Conservation (phyloP, 2,888 invertebrate genomes). For the Sussaba pulchella region DNA sequence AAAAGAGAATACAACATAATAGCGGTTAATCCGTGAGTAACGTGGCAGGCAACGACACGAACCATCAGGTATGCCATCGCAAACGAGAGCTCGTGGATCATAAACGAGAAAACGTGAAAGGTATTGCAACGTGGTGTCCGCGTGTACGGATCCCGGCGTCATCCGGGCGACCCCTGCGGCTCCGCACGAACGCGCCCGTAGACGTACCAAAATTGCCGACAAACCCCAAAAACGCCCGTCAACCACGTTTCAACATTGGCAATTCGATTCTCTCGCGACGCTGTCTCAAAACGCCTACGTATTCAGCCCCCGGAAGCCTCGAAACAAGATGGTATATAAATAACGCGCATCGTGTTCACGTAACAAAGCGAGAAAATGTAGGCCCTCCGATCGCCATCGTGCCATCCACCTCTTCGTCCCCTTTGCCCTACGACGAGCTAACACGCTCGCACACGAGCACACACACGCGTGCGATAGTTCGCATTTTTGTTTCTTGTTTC, state of each 20-base stretch:
- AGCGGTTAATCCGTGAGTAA: neutral
- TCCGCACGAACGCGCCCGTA: neutral
- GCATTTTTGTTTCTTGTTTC: neutral
- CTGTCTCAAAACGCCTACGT: constrained; percentile 21
- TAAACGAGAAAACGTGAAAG: neutral
- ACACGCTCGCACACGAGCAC: no score
- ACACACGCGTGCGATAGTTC: no score
- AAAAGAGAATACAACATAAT: neutral
- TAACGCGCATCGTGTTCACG: constrained; percentile 68
- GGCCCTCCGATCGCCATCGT: constrained; percentile 34
- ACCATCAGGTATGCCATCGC: no score
- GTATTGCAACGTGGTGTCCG: constrained; percentile 39
- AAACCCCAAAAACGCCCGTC: neutral
- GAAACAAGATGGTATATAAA: constrained; percentile 63
- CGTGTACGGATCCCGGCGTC: constrained; percentile 44
- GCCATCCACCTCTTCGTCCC: neutral
- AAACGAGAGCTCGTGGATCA: no score
- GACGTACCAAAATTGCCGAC: neutral
- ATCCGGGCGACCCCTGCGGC: neutral
- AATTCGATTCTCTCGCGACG: neutral
- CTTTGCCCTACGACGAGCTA: no score
- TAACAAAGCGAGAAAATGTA: constrained; percentile 49
- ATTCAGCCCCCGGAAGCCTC: constrained; percentile 62
- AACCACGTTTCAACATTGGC: neutral
- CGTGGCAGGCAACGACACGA: neutral